Percentiles rank a stretch among this genome's conserved stretches.
Conservation (phyloP, 2,797 vertebrate genomes). For the Tachyglossus aculeatus region DNA sequence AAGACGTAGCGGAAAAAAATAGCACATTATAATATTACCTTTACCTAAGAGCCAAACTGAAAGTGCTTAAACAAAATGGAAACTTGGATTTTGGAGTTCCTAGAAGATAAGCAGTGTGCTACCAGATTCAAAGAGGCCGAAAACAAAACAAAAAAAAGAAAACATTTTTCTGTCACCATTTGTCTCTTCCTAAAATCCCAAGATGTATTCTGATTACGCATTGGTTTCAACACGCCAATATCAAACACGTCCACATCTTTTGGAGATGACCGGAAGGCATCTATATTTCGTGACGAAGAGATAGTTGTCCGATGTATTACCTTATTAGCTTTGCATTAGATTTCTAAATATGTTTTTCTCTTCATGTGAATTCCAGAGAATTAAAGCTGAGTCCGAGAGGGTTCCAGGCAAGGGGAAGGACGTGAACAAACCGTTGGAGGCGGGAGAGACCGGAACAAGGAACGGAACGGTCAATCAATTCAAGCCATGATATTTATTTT, state of each 20-base stretch:
- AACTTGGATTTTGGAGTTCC: constrained; percentile 7
- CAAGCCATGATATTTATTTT: no score
- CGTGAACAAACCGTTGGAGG: no score
- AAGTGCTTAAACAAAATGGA: neutral
- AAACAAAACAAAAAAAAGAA: neutral
- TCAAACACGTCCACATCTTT: neutral
- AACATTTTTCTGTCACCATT: neutral
- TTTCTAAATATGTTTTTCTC: no score
- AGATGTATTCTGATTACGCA: neutral
- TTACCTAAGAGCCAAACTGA: neutral
- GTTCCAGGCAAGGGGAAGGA: no score
- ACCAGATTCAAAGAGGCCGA: neutral
- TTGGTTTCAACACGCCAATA: neutral
- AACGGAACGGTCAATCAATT: no score
- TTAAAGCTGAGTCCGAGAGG: no score
- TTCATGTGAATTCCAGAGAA: no score
- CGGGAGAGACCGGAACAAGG: no score
- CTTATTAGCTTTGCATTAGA: constrained; percentile 6
- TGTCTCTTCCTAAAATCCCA: constrained; percentile 7
- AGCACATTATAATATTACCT: no score
- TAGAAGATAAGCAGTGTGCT: neutral
- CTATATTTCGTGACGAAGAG: neutral
- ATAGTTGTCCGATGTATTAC: neutral
- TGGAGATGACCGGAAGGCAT: neutral
- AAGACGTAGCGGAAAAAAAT: neutral